Base-by-base conservation (phyloP, 2,888 invertebrate genomes). In the Platycheirus albimanus region DNA sequence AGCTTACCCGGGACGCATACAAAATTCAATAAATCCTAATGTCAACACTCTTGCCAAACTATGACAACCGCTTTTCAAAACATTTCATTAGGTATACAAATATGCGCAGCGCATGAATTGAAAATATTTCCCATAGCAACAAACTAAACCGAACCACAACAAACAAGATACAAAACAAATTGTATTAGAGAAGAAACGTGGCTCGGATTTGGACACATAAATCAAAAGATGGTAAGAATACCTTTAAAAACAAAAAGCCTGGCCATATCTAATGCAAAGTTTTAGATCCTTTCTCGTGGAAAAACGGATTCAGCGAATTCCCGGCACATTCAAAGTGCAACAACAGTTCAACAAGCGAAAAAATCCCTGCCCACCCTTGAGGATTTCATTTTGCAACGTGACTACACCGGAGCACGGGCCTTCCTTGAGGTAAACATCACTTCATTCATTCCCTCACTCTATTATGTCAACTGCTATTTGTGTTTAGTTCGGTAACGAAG, bases 371-470 rank as follows among this genome's bases (percentile, higher is more conserved):
- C 97, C 0, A 95, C 96, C 84, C 92, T 99, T 11, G 97, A 98
- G 88, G 98, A 98, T 87, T 99, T 97, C 88, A 92, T 99, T 15
- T 91, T 94, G 19, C 95, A 95, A 87, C 93, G 99, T 51, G 99
- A 99, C 91, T 99, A 99, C 89, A 95, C 96, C 0, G 99, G 99
- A 7, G 98, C 98, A 0, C 93, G 98, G 17, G 98, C 99, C 0
- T 92, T 98, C 86, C 91, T 99, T 4, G 98, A 99, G 93, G 98
- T 97, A 90, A 80, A 33, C 19, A n/a, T n/a, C n/a, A n/a, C n/a
- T n/a, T 8, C 41, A 52, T 15, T 1, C 2, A 1, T 19, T n/a
- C 3, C 5, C 0, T 2, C 10, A 19, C 6, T 30, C 3, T 33
- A 4, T 45, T 13, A 49, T n/a, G n/a, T 13, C 38, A 7, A 64